Evolutionary conservation across 2,113 vertebrate genomes (phyloP).

Genomic region (Tor tambroides): DNA sequence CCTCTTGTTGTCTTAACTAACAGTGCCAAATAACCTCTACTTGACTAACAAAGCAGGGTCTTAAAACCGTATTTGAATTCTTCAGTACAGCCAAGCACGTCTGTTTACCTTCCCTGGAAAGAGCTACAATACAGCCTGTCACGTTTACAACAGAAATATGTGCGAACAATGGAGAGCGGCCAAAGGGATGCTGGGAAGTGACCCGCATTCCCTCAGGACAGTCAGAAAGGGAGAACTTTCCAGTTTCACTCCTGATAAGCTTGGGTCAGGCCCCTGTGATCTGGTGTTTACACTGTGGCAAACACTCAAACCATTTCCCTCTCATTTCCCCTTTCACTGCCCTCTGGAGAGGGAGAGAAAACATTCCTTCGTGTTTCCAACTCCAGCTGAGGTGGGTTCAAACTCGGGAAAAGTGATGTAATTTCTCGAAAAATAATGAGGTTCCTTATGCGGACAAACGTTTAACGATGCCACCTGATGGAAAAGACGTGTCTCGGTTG

Average conservation of each 20-base stretch:
- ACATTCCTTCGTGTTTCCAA: constrained; percentile 53
- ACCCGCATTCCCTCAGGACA: not conserved
- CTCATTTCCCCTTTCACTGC: constrained; percentile 53
- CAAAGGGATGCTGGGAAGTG: constrained; percentile 38
- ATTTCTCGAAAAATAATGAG: constrained; percentile 70
- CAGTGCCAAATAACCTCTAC: constrained; percentile 15
- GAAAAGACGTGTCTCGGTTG: constrained; percentile 62
- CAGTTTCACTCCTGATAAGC: constrained; percentile 40
- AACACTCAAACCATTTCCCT: constrained; percentile 55
- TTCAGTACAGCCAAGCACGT: not conserved
- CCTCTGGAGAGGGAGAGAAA: constrained; percentile 38
- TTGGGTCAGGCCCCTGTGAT: constrained; percentile 43
- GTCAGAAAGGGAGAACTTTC: constrained; percentile 37
- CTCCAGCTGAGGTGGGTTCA: constrained; percentile 65
- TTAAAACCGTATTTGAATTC: constrained; percentile 25
- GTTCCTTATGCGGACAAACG: constrained; percentile 67
- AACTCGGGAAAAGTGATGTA: constrained; percentile 72
- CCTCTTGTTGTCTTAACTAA: constrained; percentile 6
- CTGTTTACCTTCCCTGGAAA: constrained; percentile 21
- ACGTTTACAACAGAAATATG: constrained; percentile 17
- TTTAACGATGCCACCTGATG: constrained; percentile 72
- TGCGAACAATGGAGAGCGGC: constrained; percentile 21
- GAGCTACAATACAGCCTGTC: constrained; percentile 11
- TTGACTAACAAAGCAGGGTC: not conserved
- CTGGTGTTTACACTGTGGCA: constrained; percentile 51